Evolutionary conservation across 2,797 vertebrate species (phyloP).

Genomic region (Bradypus variegatus): DNA sequence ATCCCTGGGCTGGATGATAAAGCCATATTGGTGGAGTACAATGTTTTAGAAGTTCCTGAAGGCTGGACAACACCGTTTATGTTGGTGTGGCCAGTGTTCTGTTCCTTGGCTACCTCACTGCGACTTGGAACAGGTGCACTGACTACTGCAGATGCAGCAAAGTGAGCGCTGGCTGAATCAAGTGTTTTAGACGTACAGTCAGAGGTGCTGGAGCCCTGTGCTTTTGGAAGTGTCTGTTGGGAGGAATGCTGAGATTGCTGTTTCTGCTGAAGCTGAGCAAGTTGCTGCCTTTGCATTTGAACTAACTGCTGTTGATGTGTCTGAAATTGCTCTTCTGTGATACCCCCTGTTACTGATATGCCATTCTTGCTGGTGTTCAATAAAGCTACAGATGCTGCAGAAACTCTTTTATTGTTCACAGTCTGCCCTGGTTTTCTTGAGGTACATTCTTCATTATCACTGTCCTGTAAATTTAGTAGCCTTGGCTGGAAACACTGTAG

Average conservation of each 20-base stretch:
- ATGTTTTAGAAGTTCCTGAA: conserved; percentile 85
- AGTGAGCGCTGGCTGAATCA: conserved; percentile 92
- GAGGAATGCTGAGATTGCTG: conserved; percentile 80
- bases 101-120: conserved; percentile 79
- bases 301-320: conserved; percentile 90
- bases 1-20: conserved; percentile 82
- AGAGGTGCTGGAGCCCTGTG: conserved; percentile 81
- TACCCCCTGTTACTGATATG: conserved; percentile 82
- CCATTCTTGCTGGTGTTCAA: conserved; percentile 80
- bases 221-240: conserved; percentile 76
- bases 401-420: conserved; percentile 77
- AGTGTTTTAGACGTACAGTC: conserved; percentile 88
- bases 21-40: conserved; percentile 83
- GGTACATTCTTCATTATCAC: conserved; percentile 79
- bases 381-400: conserved; percentile 77
- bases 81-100: conserved; percentile 77
- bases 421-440: conserved; percentile 80
- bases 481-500: conserved; percentile 90
- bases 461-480: conserved; percentile 77
- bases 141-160: conserved; percentile 91
- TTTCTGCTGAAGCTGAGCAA: conserved; percentile 86
- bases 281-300: conserved; percentile 90
- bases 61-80: conserved; percentile 84
- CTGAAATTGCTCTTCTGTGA: conserved; percentile 92
- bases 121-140: conserved; percentile 77